Conservation (phyloP, 2,797 vertebrate genomes). For the Lacerta bilineata region DNA sequence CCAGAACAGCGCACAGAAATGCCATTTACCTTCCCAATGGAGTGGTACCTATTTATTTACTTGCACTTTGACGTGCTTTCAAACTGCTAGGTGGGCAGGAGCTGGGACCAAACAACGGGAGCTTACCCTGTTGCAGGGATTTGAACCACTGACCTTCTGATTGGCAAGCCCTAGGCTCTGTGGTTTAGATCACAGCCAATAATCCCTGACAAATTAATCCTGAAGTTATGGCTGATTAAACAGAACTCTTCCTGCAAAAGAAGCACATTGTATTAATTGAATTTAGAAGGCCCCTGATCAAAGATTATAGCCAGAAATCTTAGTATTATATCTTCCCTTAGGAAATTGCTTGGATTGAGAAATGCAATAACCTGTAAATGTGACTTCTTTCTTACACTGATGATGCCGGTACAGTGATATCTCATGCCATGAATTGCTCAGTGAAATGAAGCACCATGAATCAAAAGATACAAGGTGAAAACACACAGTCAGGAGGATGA, state of each 20-base stretch:
- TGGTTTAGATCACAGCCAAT: not conserved
- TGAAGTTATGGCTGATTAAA: slow-evolving; percentile 38
- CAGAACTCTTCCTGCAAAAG: slow-evolving; percentile 19
- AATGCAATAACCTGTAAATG: slow-evolving; percentile 36
- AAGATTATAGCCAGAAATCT: slow-evolving; percentile 40
- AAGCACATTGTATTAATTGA: slow-evolving; percentile 19
- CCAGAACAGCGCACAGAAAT: too few relatives aligned
- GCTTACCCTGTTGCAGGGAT: too few relatives aligned
- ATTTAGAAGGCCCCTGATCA: slow-evolving; percentile 17
- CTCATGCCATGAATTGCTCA: slow-evolving; percentile 20
- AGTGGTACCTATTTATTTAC: too few relatives aligned
- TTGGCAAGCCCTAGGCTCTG: too few relatives aligned
- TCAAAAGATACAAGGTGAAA: slow-evolving; percentile 31
- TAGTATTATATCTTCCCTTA: slow-evolving; percentile 18
- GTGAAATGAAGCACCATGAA: slow-evolving; percentile 30
- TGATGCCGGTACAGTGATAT: slow-evolving; percentile 4
- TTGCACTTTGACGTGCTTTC: too few relatives aligned
- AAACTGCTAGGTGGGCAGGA: too few relatives aligned
- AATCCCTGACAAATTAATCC: slow-evolving; percentile 35
- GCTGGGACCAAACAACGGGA: too few relatives aligned
- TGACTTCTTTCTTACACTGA: slow-evolving; percentile 16
- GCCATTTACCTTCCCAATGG: too few relatives aligned
- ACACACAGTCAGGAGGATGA: slow-evolving; percentile 44
- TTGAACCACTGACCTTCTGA: too few relatives aligned
- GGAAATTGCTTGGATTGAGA: slow-evolving; percentile 32